phyloP scores from a whole-genome alignment of 2,797 vertebrate genomes.

The Pachyuromys duprasi region DNA sequence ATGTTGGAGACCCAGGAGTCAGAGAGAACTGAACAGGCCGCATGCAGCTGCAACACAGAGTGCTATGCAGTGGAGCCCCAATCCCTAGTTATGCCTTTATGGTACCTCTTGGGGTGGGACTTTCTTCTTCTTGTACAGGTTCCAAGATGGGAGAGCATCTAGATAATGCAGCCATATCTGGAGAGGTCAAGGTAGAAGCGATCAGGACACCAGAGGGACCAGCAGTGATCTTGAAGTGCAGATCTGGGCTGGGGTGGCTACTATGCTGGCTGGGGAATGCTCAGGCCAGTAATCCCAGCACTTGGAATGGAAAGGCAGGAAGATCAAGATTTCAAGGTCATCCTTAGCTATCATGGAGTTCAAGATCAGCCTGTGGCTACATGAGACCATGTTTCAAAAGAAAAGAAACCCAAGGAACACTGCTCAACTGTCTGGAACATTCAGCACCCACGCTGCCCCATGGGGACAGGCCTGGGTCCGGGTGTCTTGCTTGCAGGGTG shows the following conservation, averaged over 20 bases:
- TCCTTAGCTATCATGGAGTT: not conserved
- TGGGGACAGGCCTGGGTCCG: not conserved
- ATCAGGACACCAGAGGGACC: not conserved
- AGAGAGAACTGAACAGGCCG: not conserved
- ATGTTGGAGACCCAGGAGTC: not conserved
- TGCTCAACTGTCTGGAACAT: rapidly evolving
- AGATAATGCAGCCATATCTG: not conserved
- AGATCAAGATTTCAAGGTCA: not conserved
- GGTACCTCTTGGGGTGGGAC: rapidly evolving
- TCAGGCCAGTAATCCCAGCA: not conserved
- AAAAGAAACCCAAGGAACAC: not conserved
- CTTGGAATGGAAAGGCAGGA: not conserved
- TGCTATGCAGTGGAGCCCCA: rapidly evolving
- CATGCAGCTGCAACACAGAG: not conserved
- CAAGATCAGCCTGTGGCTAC: not conserved
- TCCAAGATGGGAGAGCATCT: rapidly evolving
- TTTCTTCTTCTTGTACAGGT: not conserved
- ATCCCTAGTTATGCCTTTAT: too few relatives aligned
- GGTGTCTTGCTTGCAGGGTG: too few relatives aligned
- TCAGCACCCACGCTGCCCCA: too few relatives aligned
- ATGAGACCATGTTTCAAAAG: not conserved
- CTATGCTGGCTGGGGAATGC: not conserved
- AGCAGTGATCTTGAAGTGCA: not conserved
- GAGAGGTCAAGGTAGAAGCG: not conserved
- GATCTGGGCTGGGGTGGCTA: not conserved